These are phyloP conservation scores for Notodonta ziczac DNA, from an alignment of 2,888 invertebrate genomes.

Conservation along the genomic window DNA sequence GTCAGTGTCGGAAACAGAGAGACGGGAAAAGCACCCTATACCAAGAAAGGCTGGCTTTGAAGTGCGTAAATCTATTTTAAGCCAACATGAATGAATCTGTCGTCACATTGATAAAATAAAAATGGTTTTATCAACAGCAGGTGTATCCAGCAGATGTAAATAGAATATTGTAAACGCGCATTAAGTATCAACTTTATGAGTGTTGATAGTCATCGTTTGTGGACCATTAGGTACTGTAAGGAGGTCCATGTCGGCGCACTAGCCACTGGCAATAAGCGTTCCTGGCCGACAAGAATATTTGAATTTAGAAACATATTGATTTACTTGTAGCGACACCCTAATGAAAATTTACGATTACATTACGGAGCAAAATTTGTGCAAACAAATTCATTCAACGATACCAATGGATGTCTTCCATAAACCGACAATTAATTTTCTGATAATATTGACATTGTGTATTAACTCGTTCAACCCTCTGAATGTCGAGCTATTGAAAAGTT, in stretches of 20 bases:
- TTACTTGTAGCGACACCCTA: no score
- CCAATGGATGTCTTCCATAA: slow-evolving; percentile 5
- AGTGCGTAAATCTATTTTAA: slow-evolving; percentile 67
- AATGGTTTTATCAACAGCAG: neutral
- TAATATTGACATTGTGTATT: slow-evolving; percentile 11
- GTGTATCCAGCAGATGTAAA: neutral
- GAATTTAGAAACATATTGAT: no score
- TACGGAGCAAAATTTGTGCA: neutral
- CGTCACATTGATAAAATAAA: slow-evolving; percentile 18
- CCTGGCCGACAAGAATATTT: no score
- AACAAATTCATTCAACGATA: neutral
- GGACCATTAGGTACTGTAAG: no score
- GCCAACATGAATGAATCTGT: slow-evolving; percentile 61
- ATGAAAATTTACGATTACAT: slow-evolving; percentile 1
- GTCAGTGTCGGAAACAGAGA: slow-evolving; percentile 71
- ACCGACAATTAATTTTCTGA: slow-evolving; percentile 15
- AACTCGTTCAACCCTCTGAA: slow-evolving; percentile 12
- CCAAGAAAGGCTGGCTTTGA: slow-evolving; percentile 43
- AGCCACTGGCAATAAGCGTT: no score
- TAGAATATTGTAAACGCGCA: neutral
- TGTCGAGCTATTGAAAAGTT: slow-evolving; percentile 5
- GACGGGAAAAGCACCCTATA: slow-evolving; percentile 55
- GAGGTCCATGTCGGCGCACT: no score
- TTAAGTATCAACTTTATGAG: neutral
- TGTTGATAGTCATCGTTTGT: neutral